Conservation (phyloP, 2,888 invertebrate species). For the Acanthoscelides obtectus region DNA sequence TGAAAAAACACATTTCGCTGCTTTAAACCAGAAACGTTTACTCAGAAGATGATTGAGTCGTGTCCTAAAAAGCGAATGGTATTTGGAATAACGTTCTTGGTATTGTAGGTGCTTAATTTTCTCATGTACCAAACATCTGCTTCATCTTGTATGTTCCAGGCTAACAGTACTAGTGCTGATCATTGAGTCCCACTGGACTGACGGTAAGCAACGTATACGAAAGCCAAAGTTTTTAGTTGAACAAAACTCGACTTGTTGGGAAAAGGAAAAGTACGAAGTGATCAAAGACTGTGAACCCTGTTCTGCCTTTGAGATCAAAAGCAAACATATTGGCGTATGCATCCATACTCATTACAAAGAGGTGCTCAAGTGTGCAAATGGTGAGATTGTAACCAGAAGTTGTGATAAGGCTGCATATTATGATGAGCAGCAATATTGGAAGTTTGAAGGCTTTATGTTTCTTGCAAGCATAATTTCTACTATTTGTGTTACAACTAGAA, state of each 20-base stretch:
- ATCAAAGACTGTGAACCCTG: conserved; percentile 81
- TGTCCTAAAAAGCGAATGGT: conserved; percentile 83
- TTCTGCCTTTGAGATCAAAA: conserved; percentile 77
- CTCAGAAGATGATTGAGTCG: conserved; percentile 68
- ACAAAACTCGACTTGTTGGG: conserved; percentile 75
- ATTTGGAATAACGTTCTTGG: conserved; percentile 68
- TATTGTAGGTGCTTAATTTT: conserved; percentile 57
- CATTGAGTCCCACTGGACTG: conserved; percentile 72
- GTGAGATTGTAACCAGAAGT: conserved; percentile 76
- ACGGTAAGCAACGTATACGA: conserved; percentile 47
- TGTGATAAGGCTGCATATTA: conserved; percentile 82
- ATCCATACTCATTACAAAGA: conserved; percentile 81
- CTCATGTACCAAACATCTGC: conserved; percentile 19
- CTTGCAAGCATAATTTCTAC: conserved; percentile 61
- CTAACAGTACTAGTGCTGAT: conserved; percentile 77
- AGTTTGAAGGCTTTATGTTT: conserved; percentile 71
- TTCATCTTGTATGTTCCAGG: conserved; percentile 44
- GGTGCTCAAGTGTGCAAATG: conserved; percentile 73
- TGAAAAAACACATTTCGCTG: no score
- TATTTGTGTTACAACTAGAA: conserved; percentile 59
- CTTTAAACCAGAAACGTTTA: no score
- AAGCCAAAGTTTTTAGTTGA: conserved; percentile 65
- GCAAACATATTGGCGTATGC: conserved; percentile 77
- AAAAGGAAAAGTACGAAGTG: conserved; percentile 66
- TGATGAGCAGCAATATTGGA: conserved; percentile 80